These are phyloP conservation scores for Bolinopsis microptera DNA, from an alignment of 37 sponge, comb jelly and placozoan genomes.

Conservation along the genomic window DNA sequence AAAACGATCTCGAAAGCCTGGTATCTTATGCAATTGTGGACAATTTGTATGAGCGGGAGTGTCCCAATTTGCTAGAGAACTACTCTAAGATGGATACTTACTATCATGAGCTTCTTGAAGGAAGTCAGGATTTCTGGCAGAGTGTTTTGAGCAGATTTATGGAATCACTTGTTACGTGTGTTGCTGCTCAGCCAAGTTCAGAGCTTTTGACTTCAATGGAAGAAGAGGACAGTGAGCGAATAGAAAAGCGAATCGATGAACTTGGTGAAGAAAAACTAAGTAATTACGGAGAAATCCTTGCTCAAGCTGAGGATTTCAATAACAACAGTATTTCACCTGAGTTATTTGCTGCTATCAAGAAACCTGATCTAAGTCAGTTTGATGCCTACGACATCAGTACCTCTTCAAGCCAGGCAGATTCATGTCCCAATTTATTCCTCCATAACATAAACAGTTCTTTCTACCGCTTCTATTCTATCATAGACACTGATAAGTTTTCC, in stretches of 20 bases:
- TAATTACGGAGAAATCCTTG: constrained; percentile 68
- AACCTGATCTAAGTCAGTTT: not conserved
- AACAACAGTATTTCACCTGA: constrained; percentile 50
- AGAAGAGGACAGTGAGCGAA: constrained; percentile 75
- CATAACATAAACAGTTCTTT: constrained; percentile 12
- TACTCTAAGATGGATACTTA: not conserved
- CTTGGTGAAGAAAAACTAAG: constrained; percentile 80
- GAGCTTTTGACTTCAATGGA: constrained; percentile 72
- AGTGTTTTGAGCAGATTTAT: not conserved
- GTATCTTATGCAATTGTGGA: not conserved
- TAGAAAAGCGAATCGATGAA: constrained; percentile 66
- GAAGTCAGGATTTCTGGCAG: not conserved
- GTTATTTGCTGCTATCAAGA: not conserved
- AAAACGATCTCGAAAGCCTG: not conserved
- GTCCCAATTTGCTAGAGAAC: not conserved
- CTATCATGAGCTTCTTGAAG: not conserved
- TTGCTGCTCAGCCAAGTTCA: constrained; percentile 79
- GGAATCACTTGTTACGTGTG: constrained; percentile 33
- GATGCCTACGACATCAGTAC: not conserved
- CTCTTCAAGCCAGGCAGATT: not conserved
- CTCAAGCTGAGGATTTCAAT: constrained; percentile 74
- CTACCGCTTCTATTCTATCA: not conserved
- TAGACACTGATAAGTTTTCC: constrained; percentile 13
- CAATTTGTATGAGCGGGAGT: not conserved
- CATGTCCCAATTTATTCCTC: not conserved